These are phyloP conservation scores for Bradypodion pumilum DNA, from an alignment of 2,797 vertebrate species.

Conservation along the genomic window DNA sequence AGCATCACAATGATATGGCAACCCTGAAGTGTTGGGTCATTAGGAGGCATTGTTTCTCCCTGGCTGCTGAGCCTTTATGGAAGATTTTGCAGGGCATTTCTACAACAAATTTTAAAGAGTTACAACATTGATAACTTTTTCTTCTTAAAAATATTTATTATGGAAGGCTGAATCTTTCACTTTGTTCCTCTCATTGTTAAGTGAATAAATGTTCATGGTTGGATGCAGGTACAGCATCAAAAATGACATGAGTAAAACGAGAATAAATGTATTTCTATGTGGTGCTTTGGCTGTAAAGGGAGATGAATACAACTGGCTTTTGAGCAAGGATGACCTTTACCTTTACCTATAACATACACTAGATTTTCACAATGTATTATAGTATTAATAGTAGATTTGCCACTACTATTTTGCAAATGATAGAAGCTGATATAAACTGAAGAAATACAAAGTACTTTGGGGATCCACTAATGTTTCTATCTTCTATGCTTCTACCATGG, in stretches of 20 bases:
- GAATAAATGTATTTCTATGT: background rate
- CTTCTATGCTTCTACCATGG: background rate
- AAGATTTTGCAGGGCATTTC: background rate
- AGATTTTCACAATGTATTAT: background rate
- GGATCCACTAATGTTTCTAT: background rate
- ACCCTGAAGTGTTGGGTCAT: background rate
- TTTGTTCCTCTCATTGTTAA: background rate
- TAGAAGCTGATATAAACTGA: background rate
- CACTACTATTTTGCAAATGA: background rate
- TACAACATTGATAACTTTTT: background rate
- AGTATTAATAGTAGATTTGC: constrained; percentile 2
- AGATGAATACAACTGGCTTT: too few species aligned
- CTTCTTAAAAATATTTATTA: constrained; percentile 16
- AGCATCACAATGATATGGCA: background rate
- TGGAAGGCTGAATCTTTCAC: background rate
- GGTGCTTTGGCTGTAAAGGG: too few species aligned
- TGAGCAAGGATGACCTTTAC: too few species aligned
- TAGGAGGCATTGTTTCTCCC: background rate
- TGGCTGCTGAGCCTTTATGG: background rate
- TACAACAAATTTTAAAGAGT: background rate
- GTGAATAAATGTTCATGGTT: constrained; percentile 9
- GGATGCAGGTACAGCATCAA: background rate
- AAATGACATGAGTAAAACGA: constrained; percentile 12
- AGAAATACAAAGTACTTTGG: background rate
- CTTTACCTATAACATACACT: background rate